Evolutionary conservation across 2,797 vertebrate genomes (phyloP).

Genomic region (Acipenser transmontanus): DNA sequence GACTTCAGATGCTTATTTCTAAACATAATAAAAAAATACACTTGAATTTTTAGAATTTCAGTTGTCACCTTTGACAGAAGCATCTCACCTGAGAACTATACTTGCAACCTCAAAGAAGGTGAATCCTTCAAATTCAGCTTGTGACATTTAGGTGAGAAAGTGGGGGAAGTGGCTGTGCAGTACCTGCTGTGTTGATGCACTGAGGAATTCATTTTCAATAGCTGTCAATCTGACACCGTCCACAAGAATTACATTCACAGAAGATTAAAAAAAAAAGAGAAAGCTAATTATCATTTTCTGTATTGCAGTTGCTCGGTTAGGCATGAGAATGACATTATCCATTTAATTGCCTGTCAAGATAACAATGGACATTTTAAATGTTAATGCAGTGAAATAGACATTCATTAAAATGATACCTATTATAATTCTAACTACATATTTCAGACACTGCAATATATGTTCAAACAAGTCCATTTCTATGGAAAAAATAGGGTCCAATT

Average conservation of each 20-base stretch:
- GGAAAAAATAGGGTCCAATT: too few relatives aligned
- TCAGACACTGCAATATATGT: too few relatives aligned
- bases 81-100: too few relatives aligned
- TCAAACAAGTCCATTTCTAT: too few relatives aligned
- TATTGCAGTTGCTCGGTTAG: constrained; percentile 10
- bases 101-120: too few relatives aligned
- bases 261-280: constrained; percentile 33
- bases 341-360: constrained; percentile 36
- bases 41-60: too few relatives aligned
- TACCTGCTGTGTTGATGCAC: constrained; percentile 25
- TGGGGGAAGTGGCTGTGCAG: not conserved
- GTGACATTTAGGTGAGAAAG: not conserved
- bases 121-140: too few relatives aligned
- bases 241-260: constrained; percentile 25
- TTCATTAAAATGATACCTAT: constrained; percentile 18
- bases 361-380: constrained; percentile 25
- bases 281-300: constrained; percentile 35
- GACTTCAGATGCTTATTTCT: too few relatives aligned
- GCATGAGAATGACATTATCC: constrained; percentile 20
- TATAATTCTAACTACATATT: constrained; percentile 18
- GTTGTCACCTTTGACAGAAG: too few relatives aligned
- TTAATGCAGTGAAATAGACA: constrained; percentile 19
- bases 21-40: too few relatives aligned
- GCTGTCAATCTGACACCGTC: constrained; percentile 21
- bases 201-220: constrained; percentile 24